These are phyloP conservation scores for Opisthograptis luteolata DNA, from an alignment of 2,888 invertebrate genomes.

Conservation along the genomic window DNA sequence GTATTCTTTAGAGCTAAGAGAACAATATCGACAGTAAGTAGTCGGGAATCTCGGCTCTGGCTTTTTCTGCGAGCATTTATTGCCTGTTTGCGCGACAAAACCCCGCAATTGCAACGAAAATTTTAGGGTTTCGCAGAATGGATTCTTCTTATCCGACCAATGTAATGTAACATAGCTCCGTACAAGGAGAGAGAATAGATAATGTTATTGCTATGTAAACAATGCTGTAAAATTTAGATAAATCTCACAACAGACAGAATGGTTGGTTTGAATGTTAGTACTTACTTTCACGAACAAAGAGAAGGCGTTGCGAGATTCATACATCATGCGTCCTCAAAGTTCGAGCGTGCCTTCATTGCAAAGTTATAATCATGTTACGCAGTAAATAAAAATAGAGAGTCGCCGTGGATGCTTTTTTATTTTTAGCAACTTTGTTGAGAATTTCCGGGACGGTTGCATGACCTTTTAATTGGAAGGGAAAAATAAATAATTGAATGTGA, in stretches of 20 bases:
- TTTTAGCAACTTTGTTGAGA: slow-evolving; percentile 4
- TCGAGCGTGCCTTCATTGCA: slow-evolving; percentile 28
- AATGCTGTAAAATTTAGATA: slow-evolving; percentile 54
- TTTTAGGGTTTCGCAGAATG: slow-evolving; percentile 62
- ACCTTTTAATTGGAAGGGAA: slow-evolving; percentile 17
- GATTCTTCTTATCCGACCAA: slow-evolving; percentile 61
- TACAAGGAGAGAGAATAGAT: slow-evolving; percentile 55
- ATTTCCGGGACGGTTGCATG: slow-evolving; percentile 12
- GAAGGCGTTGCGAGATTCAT: slow-evolving; percentile 25
- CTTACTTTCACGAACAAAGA: slow-evolving; percentile 25
- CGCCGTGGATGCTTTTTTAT: not conserved
- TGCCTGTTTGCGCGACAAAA: slow-evolving; percentile 61
- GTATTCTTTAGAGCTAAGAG: slow-evolving; percentile 42
- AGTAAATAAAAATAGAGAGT: not conserved
- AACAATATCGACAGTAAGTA: slow-evolving; percentile 53
- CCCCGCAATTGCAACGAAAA: slow-evolving; percentile 61
- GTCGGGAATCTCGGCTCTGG: slow-evolving; percentile 52
- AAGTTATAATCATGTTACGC: slow-evolving; percentile 17
- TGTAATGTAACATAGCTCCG: slow-evolving; percentile 49
- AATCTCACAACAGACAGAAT: slow-evolving; percentile 48
- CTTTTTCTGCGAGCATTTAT: slow-evolving; percentile 61
- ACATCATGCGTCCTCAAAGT: slow-evolving; percentile 18
- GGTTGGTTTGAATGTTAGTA: slow-evolving; percentile 33
- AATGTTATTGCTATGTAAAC: slow-evolving; percentile 56
- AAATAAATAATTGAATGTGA: slow-evolving; percentile 34